Evolutionary conservation across 2,113 vertebrate species (phyloP), one percentile per base, ranked within the genome.

Genomic region (Bungarus multicinctus): DNA sequence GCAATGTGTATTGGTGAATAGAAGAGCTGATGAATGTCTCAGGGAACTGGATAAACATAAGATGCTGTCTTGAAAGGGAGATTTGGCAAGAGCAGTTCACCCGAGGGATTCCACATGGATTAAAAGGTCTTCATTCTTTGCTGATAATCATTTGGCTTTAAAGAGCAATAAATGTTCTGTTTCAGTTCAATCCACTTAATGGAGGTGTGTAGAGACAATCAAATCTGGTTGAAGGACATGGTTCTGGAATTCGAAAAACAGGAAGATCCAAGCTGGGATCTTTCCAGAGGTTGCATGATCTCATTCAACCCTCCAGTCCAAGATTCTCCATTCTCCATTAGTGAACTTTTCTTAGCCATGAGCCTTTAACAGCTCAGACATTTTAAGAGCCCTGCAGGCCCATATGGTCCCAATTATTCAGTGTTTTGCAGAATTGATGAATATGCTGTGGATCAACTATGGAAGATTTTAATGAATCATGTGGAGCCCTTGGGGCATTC

Each of bases 31-130:
- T 45, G 95, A 95, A 95, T 95, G 64, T 95, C 94, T 89, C 91
- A 91, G 50, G 81, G 93, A 89, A 96, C n/a, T 93, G 88, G 52
- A 95, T 93, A 97, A 97, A 95, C 86, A 94, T 54, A 85, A 88
- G 94, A 0, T 18, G 0, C 3, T 94, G 90, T 95, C 81, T 92
- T 94, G 69, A 93, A 96, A 87, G 95, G 88, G 93, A 93, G 50
- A 94, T 91, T 94, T 95, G 85, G 2, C 91, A 69, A 81, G 45
- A 95, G 47, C 60, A 88, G 20, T 18, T 88, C 4, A 69, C 91
- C 54, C 4, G 18, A 45, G 27, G 57, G 85, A 4, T 90, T 55
- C 12, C 92, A 89, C 14, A 2, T 91, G 90, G 96, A 95, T 89
- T 89, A 95, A 94, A 95, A 8, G 50, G 55, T 1, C 88, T 93